These are phyloP conservation scores for Etheostoma perlongum DNA, from an alignment of 2,797 vertebrate species.

Conservation along the genomic window DNA sequence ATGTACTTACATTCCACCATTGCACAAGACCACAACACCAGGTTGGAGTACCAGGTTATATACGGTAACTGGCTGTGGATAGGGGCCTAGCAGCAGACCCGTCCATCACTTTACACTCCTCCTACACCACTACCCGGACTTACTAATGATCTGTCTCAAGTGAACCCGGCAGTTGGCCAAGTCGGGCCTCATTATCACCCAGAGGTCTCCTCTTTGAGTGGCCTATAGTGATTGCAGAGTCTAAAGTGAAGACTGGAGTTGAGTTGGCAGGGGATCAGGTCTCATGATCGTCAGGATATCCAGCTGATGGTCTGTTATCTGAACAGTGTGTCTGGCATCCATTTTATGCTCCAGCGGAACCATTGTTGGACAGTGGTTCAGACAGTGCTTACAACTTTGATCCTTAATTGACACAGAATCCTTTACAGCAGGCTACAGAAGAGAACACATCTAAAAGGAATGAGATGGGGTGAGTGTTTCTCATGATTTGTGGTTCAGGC, in stretches of 20 bases:
- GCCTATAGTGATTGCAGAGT: slow-evolving; percentile 34
- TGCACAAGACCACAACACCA: background rate
- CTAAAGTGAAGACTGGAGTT: slow-evolving; percentile 32
- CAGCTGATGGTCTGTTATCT: slow-evolving; percentile 69
- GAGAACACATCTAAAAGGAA: slow-evolving; percentile 6
- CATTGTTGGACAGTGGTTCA: slow-evolving; percentile 62
- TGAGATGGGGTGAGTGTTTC: background rate
- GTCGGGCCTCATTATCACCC: slow-evolving; percentile 29
- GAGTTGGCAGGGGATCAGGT: slow-evolving; percentile 60
- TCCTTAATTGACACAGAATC: slow-evolving; percentile 64
- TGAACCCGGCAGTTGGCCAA: slow-evolving; percentile 36
- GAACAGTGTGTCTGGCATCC: slow-evolving; percentile 62
- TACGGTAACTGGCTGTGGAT: background rate
- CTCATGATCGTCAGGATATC: slow-evolving; percentile 60
- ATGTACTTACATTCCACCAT: too few relatives aligned
- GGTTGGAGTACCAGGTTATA: background rate
- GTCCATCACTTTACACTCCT: background rate
- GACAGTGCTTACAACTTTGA: slow-evolving; percentile 61
- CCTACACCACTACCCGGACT: slow-evolving; percentile 5
- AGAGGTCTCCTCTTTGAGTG: slow-evolving; percentile 38
- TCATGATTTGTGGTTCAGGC: slow-evolving; percentile 4
- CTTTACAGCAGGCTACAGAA: slow-evolving; percentile 35
- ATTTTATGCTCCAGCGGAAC: slow-evolving; percentile 60
- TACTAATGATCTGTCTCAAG: slow-evolving; percentile 29
- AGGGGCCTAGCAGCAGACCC: background rate